Evolutionary conservation across 2,113 vertebrate species (phyloP), one percentile per base, ranked within the genome.

Genomic region (Xerus inauris): DNA sequence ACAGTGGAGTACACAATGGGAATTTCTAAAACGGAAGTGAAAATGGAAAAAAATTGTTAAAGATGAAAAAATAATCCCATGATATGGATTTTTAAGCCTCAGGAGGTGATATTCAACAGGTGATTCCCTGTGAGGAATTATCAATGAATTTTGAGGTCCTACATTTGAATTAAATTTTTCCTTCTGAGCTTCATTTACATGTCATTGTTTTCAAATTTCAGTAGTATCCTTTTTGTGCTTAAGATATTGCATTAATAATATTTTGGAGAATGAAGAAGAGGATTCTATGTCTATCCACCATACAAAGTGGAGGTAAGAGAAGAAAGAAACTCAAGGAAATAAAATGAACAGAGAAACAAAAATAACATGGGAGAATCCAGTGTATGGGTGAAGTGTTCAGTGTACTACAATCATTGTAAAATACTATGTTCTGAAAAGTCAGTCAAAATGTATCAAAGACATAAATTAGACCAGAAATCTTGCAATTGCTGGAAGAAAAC

Each of bases 391-490:
- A 76, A 77, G 16, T 91, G 87, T 96, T 94, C 90, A 94, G 95
- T 69, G 54, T 54, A 86, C 92, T 98, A 32, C 57, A 45, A 51
- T 92, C 22, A 92, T 95, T 95, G 89, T 22, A 71, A 97, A 98
- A 98, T 98, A 98, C 89, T 98, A 87, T 97, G 87, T 94, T 89
- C 84, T 97, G 94, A 57, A 57, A 57, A 57, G 22, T 59, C 22
- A 59, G 57, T 26, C 57, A 9, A 26, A 59, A 59, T 59, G 57
- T 1, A 26, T 26, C 57, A 59, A 24, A 10, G 6, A 26, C 24
- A 59, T 57, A 57, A 57, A 57, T 57, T 57, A 59, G 8, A 59
- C 57, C 57, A 26, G 57, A 26, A 59, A 26, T 24, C 24, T 8
- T 59, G 57, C 57, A 59, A 59, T 22, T 59, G 2, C 57, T 59